Evolutionary conservation across 2,888 invertebrate genomes (phyloP).

Genomic region (Nemoura dubitans): DNA sequence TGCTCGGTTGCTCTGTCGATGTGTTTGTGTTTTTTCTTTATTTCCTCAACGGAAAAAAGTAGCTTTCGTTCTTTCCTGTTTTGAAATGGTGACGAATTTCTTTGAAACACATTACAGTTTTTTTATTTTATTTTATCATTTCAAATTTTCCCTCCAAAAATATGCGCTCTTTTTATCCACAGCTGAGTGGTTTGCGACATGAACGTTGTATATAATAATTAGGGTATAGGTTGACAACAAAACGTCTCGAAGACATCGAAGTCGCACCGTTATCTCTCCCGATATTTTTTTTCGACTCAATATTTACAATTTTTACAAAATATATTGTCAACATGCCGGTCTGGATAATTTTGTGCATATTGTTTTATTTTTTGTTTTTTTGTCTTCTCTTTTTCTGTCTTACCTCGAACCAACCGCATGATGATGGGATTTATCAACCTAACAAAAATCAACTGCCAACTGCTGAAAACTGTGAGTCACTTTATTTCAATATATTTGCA

Average conservation of each 20-base stretch:
- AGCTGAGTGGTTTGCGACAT: too few species aligned
- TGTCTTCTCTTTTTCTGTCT: conserved; percentile 65
- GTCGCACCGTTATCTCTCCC: background rate
- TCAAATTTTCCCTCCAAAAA: background rate
- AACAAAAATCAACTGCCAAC: conserved; percentile 19
- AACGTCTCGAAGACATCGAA: background rate
- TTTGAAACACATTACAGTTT: background rate
- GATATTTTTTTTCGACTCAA: background rate
- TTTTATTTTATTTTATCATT: background rate
- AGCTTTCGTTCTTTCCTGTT: background rate
- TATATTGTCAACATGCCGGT: conserved; percentile 5
- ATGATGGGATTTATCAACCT: conserved; percentile 28
- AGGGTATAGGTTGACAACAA: background rate
- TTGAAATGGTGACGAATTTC: background rate
- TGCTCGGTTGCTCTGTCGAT: background rate
- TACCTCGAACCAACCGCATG: conserved; percentile 57
- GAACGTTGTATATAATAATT: background rate
- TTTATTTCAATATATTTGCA: conserved; percentile 35
- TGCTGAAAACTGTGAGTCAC: conserved; percentile 48
- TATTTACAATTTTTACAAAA: too few species aligned
- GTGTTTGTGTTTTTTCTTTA: background rate
- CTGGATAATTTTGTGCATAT: conserved; percentile 42
- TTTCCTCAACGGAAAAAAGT: background rate
- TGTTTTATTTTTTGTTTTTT: conserved; percentile 62
- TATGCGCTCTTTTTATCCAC: background rate